These are phyloP conservation scores for Sebastes cheni DNA, from an alignment of 2,797 vertebrate genomes.

Conservation along the genomic window DNA sequence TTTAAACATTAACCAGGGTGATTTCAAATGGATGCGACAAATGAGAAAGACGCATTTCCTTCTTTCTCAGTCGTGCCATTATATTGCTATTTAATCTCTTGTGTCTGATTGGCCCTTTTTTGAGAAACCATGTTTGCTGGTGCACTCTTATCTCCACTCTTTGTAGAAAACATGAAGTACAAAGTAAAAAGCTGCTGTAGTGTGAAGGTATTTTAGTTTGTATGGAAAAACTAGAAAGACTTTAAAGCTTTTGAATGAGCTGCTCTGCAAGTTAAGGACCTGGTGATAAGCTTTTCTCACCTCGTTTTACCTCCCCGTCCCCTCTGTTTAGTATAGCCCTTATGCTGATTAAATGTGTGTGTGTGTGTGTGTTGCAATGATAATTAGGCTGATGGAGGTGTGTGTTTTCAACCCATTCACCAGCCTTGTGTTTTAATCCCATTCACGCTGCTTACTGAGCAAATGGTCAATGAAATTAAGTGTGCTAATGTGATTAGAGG, in stretches of 20 bases:
- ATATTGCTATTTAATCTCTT: not conserved
- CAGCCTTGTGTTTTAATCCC: conserved; percentile 48
- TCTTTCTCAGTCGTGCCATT: not conserved
- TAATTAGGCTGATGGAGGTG: not conserved
- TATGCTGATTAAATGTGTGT: conserved; percentile 17
- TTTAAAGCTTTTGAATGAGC: not conserved
- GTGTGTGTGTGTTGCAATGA: conserved; percentile 1
- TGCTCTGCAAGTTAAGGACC: not conserved
- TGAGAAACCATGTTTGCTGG: not conserved
- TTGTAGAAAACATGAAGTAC: not conserved
- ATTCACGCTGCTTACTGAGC: conserved; percentile 49
- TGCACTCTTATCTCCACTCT: not conserved
- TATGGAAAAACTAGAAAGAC: not conserved
- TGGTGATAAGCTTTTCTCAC: conserved; percentile 2
- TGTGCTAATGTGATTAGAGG: conserved; percentile 65
- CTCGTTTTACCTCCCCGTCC: not conserved
- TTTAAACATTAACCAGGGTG: not conserved
- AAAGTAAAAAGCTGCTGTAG: not conserved
- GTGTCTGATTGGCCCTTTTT: not conserved
- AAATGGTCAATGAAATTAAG: conserved; percentile 52
- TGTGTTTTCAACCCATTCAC: not conserved
- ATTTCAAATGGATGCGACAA: not conserved
- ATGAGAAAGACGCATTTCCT: not conserved
- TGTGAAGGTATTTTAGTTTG: not conserved
- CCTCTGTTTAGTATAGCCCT: not conserved